Conservation (phyloP, 2,797 vertebrate species). For the Thalassophryne amazonica region DNA sequence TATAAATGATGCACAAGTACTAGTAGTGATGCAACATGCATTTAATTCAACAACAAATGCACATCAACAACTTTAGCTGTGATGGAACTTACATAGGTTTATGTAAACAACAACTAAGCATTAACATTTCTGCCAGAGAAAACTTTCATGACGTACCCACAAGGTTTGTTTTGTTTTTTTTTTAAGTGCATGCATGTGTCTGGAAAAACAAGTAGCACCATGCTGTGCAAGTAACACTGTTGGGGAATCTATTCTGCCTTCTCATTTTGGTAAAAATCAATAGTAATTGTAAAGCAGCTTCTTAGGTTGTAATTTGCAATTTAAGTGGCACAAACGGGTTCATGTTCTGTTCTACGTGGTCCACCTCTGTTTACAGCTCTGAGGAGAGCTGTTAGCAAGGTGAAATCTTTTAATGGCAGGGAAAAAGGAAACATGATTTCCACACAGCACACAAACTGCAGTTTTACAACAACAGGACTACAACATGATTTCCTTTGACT, state of each 20-base stretch:
- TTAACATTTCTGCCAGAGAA: constrained; percentile 12
- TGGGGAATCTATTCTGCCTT: constrained; percentile 41
- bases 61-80: neutral
- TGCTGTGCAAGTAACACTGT: constrained; percentile 28
- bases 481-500: no score
- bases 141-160: constrained; percentile 21
- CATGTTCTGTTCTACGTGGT: constrained; percentile 30
- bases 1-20: constrained; percentile 5
- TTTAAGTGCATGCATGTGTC: constrained; percentile 24
- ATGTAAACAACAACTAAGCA: neutral
- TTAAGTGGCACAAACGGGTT: constrained; percentile 30
- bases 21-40: constrained; percentile 20
- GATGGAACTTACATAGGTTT: constrained; percentile 14
- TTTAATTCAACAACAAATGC: constrained; percentile 1
- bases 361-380: constrained; percentile 36
- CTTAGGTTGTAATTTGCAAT: constrained; percentile 54
- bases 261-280: constrained; percentile 53
- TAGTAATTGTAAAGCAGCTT: constrained; percentile 42
- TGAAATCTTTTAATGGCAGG: neutral
- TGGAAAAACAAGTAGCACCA: constrained; percentile 24
- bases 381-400: constrained; percentile 7
- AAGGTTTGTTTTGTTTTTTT: no score
- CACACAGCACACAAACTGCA: neutral
- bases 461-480: no score
- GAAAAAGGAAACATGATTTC: constrained; percentile 12